A percentile compares a stretch with the other conserved stretches of the same genome.
Evolutionary conservation across 1,140 invertebrate species (phyloP).

Genomic region (Monochamus saltuarius): DNA sequence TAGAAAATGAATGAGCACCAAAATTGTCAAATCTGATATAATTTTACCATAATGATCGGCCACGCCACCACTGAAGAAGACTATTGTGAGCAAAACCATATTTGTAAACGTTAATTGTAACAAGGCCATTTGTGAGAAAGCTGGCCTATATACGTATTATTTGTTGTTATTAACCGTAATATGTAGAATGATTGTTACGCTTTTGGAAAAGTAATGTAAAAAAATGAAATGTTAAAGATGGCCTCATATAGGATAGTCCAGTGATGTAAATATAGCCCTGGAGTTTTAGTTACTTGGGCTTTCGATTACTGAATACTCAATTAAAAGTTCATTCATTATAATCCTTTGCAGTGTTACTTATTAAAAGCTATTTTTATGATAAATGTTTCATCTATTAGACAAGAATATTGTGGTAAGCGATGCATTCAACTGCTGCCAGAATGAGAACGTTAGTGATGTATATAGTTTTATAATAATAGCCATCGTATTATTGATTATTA

Average conservation of each 20-base stretch:
- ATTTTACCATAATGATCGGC: background rate
- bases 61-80: background rate
- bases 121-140: conserved; percentile 17
- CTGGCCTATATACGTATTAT: conserved; percentile 30
- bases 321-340: conserved; percentile 7
- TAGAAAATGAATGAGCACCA: no score
- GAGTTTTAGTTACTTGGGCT: conserved; percentile 10
- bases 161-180: conserved; percentile 20
- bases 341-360: conserved; percentile 23
- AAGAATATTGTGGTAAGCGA: conserved; percentile 28
- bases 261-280: conserved; percentile 26
- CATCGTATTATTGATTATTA: conserved; percentile 33
- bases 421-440: conserved; percentile 16
- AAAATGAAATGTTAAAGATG: conserved; percentile 20
- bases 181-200: conserved; percentile 31
- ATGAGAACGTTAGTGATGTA: conserved; percentile 41
- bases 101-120: conserved; percentile 19
- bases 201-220: conserved; percentile 23
- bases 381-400: conserved; percentile 29
- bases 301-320: conserved; percentile 32
- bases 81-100: conserved; percentile 24
- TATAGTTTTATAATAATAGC: conserved; percentile 46
- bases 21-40: no score
- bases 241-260: conserved; percentile 24
- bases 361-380: conserved; percentile 33